Conservation (phyloP, 2,888 invertebrate species). For the Palloptera scutellata region DNA sequence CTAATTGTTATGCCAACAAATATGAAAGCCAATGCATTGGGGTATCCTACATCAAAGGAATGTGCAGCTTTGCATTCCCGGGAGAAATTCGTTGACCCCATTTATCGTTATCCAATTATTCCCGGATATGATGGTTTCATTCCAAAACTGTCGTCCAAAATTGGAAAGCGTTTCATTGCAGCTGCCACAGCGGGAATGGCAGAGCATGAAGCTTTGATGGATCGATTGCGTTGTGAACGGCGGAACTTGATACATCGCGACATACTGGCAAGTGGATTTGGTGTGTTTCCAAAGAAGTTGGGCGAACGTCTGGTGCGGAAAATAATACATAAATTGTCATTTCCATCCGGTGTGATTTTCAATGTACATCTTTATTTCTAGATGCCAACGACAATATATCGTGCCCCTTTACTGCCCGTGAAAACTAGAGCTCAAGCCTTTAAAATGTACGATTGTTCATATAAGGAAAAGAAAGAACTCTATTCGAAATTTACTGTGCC, state of each 20-base stretch:
- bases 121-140: slow-evolving; percentile 76
- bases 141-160: slow-evolving; percentile 72
- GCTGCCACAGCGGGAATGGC: slow-evolving; percentile 77
- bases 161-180: slow-evolving; percentile 77
- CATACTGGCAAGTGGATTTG: slow-evolving; percentile 51
- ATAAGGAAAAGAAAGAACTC: slow-evolving; percentile 61
- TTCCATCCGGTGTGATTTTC: neutral
- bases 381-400: slow-evolving; percentile 75
- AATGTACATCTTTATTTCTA: slow-evolving; percentile 50
- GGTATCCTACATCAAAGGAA: slow-evolving; percentile 72
- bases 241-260: slow-evolving; percentile 52
- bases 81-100: slow-evolving; percentile 72
- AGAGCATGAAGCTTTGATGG: slow-evolving; percentile 73
- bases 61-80: slow-evolving; percentile 73
- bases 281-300: slow-evolving; percentile 51
- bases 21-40: slow-evolving; percentile 40
- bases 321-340: neutral
- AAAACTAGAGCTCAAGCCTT: slow-evolving; percentile 75
- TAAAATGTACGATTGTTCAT: slow-evolving; percentile 69
- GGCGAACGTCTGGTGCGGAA: slow-evolving; percentile 53
- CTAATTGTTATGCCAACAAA: slow-evolving; percentile 70
- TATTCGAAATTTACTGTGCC: slow-evolving; percentile 60
- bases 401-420: slow-evolving; percentile 73
- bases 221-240: slow-evolving; percentile 68
- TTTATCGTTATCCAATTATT: slow-evolving; percentile 77